phyloP scores from a whole-genome alignment of 2,113 vertebrate species.

The Xenopus laevis region DNA sequence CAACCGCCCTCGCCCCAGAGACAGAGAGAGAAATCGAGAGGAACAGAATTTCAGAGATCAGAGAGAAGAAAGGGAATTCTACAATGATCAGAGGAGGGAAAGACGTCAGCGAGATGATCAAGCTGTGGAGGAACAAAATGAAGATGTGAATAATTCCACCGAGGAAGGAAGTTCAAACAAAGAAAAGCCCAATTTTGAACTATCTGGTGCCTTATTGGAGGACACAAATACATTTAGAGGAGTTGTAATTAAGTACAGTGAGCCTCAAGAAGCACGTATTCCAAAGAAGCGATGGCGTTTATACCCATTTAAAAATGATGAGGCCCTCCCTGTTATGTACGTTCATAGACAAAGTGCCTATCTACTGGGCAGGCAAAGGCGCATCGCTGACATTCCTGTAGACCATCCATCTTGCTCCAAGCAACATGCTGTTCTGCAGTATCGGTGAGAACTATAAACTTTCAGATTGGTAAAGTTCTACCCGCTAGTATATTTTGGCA shows the following conservation, averaged over 20 bases:
- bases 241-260: conserved; percentile 94
- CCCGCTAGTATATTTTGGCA: no score
- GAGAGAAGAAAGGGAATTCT: conserved; percentile 73
- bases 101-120: conserved; percentile 69
- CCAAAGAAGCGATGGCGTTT: conserved; percentile 94
- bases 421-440: conserved; percentile 96
- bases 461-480: no score
- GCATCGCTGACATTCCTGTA: conserved; percentile 93
- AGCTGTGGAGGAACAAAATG: conserved; percentile 46
- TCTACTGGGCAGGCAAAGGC: conserved; percentile 85
- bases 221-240: conserved; percentile 94
- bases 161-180: conserved; percentile 59
- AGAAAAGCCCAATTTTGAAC: conserved; percentile 89
- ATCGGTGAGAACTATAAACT: conserved; percentile 69
- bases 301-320: conserved; percentile 95
- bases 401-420: conserved; percentile 98
- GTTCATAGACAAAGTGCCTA: conserved; percentile 96
- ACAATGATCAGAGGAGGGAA: conserved; percentile 78
- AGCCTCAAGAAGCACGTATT: conserved; percentile 90
- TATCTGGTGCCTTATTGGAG: conserved; percentile 90
- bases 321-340: conserved; percentile 94
- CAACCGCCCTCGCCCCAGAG: conserved; percentile 49
- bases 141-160: conserved; percentile 47
- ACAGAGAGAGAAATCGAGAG: conserved; percentile 63
- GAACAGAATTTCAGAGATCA: conserved; percentile 67